phyloP scores from a whole-genome alignment of 2,113 vertebrate species.

The Sminthopsis crassicaudata region DNA sequence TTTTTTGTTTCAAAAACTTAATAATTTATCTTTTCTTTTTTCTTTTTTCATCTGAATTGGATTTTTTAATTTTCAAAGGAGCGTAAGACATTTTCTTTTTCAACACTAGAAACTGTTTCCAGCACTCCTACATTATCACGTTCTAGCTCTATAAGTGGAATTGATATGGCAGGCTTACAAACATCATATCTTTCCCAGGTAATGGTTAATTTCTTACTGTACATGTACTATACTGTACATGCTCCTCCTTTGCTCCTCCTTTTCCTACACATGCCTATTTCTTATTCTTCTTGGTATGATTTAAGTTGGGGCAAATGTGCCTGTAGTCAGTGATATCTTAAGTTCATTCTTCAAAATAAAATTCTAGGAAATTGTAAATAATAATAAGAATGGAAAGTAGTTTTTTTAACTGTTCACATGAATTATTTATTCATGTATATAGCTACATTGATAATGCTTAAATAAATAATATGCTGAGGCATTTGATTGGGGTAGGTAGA shows the following conservation, averaged over 20 bases:
- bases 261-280: not conserved
- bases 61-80: conserved; percentile 84
- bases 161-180: conserved; percentile 91
- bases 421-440: not conserved
- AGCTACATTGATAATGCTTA: not conserved
- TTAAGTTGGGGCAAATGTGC: not conserved
- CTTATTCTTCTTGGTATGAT: not conserved
- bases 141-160: conserved; percentile 95
- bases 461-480: not conserved
- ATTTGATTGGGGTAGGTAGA: not conserved
- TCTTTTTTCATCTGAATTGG: conserved; percentile 21
- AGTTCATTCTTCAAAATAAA: not conserved
- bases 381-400: not conserved
- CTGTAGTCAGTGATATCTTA: not conserved
- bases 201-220: conserved; percentile 14
- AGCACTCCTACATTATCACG: conserved; percentile 94
- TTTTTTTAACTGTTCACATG: not conserved
- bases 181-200: conserved; percentile 93
- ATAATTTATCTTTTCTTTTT: not conserved
- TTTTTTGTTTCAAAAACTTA: conserved; percentile 29
- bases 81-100: conserved; percentile 85
- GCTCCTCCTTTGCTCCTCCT: not conserved
- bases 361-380: not conserved
- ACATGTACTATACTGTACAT: too few species aligned
- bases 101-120: conserved; percentile 87